Percentiles rank a stretch among this genome's conserved stretches.
phyloP scores from a whole-genome alignment of 2,797 vertebrate genomes.

The Macrochelys suwanniensis region DNA sequence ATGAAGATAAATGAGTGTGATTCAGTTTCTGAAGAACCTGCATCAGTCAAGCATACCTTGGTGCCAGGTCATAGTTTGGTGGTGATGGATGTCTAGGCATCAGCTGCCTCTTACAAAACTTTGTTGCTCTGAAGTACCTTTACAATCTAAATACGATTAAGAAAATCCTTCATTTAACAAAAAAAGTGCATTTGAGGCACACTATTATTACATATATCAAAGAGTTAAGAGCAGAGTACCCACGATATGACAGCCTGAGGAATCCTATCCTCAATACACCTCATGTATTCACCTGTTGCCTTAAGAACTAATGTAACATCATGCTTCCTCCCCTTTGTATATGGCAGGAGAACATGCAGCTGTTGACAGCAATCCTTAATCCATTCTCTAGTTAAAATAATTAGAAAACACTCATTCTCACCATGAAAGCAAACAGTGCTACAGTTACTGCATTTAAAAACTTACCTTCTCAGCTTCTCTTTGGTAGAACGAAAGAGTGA shows the following conservation, averaged over 20 bases:
- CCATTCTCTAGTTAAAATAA: constrained; percentile 58
- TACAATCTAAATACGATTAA: constrained; percentile 22
- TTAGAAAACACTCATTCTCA: constrained; percentile 7
- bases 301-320: constrained; percentile 64
- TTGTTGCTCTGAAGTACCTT: constrained; percentile 56
- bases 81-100: neutral
- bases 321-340: constrained; percentile 42
- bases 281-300: constrained; percentile 58
- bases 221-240: constrained; percentile 16
- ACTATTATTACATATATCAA: neutral
- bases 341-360: constrained; percentile 60
- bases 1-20: neutral
- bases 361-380: constrained; percentile 66
- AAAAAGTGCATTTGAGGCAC: neutral
- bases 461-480: constrained; percentile 52
- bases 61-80: neutral
- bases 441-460: neutral
- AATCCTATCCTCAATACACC: constrained; percentile 31
- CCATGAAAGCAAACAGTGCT: neutral
- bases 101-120: constrained; percentile 40
- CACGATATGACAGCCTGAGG: constrained; percentile 48
- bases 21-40: neutral
- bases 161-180: neutral
- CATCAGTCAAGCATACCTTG: constrained; percentile 29
- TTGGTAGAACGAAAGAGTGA: constrained; percentile 51